A percentile compares a stretch with the other conserved stretches of the same genome.
These are phyloP conservation scores for Bostrychus sinensis DNA, from an alignment of 2,113 vertebrate genomes.

Conservation along the genomic window DNA sequence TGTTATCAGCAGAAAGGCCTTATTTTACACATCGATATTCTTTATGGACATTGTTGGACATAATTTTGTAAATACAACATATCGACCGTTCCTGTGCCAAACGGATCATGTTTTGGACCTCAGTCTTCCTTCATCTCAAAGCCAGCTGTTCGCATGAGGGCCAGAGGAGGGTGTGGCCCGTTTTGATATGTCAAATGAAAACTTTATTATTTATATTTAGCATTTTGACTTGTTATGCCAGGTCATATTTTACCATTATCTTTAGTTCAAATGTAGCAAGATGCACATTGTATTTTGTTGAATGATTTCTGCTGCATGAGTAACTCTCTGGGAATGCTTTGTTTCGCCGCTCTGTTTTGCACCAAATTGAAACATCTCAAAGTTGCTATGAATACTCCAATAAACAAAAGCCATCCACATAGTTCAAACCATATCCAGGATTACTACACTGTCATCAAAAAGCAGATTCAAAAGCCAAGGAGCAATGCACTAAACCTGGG, in stretches of 20 bases:
- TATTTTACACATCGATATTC: neutral
- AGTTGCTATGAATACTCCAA: conserved; percentile 15
- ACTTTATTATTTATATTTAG: conserved; percentile 2
- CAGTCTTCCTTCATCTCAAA: conserved; percentile 8
- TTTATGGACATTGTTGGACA: neutral
- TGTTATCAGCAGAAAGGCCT: neutral
- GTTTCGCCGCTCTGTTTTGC: conserved; percentile 21
- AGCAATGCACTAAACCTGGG: neutral
- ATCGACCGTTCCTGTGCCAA: conserved; percentile 7
- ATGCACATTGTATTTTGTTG: neutral
- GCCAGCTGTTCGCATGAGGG: conserved; percentile 6
- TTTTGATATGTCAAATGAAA: conserved; percentile 1
- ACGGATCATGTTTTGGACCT: conserved; percentile 10
- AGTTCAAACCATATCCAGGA: conserved; percentile 10
- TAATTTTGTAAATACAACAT: neutral
- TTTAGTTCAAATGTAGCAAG: neutral
- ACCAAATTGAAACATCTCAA: conserved; percentile 8
- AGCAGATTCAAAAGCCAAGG: neutral
- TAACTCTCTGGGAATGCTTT: conserved; percentile 26
- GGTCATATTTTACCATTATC: neutral
- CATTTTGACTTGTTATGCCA: conserved; percentile 3
- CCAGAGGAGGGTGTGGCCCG: neutral
- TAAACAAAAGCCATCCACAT: conserved; percentile 15
- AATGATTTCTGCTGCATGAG: conserved; percentile 28
- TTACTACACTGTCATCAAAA: neutral